Percentiles rank a stretch among this genome's conserved stretches.
These are phyloP conservation scores for Troides oblongomaculatus DNA, from an alignment of 2,888 invertebrate genomes.

Conservation along the genomic window DNA sequence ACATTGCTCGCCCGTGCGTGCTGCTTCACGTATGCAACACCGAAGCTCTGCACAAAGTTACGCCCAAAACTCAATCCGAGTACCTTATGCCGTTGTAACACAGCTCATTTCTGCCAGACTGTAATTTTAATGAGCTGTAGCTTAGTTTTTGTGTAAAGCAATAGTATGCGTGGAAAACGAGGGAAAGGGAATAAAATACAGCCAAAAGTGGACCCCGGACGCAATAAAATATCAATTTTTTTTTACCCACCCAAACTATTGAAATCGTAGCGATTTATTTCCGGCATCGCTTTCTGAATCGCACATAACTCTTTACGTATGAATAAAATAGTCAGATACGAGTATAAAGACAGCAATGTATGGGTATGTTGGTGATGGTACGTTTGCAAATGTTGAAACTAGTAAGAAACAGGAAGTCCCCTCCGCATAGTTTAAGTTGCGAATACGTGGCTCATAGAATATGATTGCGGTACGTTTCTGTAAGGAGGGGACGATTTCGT, in stretches of 20 bases:
- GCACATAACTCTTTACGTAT: constrained; percentile 13
- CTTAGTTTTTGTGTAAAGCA: constrained; percentile 36
- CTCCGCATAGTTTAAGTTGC: constrained; percentile 63
- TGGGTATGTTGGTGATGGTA: background rate
- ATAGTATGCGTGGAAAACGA: constrained; percentile 52
- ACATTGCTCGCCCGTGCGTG: constrained; percentile 72
- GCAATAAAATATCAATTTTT: constrained; percentile 79
- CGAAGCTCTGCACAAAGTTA: constrained; percentile 30
- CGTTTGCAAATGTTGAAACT: constrained; percentile 4
- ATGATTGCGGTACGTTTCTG: constrained; percentile 39
- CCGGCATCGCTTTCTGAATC: background rate
- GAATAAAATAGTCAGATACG: background rate
- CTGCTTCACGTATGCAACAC: constrained; percentile 54
- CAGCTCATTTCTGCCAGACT: constrained; percentile 4
- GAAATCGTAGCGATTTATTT: background rate
- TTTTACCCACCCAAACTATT: constrained; percentile 41
- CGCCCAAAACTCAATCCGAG: constrained; percentile 33
- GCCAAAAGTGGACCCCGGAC: constrained; percentile 66
- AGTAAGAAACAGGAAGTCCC: constrained; percentile 32
- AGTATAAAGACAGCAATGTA: constrained; percentile 6
- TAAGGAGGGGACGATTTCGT: constrained; percentile 34
- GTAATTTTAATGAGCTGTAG: constrained; percentile 31
- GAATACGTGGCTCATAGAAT: constrained; percentile 40
- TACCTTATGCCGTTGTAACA: background rate
- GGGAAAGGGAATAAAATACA: constrained; percentile 71